Percentiles rank a stretch among this genome's conserved stretches.
Conservation (phyloP, 2,113 vertebrate species). For the human region GRCh38 chr5:135114001-135114500, state of each 20-base stretch:
- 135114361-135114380: neutral
- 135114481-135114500: neutral
- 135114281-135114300: neutral
- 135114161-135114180: neutral
- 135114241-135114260: neutral
- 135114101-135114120: neutral
- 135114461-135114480: neutral
- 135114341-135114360: neutral
- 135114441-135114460: neutral
- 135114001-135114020: constrained; percentile 53
- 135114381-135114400: neutral
- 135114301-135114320: neutral
- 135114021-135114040: constrained; percentile 70
- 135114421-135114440: neutral
- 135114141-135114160: neutral
- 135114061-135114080: constrained; percentile 2
- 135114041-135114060: constrained; percentile 58
- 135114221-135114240: neutral
- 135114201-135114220: neutral
- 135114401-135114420: neutral
- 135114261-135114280: neutral
- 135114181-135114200: neutral
- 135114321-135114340: neutral
- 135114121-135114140: neutral
- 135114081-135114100: neutral